Evolutionary conservation across 2,797 vertebrate species (phyloP).

Genomic region (Pangasius djambal): DNA sequence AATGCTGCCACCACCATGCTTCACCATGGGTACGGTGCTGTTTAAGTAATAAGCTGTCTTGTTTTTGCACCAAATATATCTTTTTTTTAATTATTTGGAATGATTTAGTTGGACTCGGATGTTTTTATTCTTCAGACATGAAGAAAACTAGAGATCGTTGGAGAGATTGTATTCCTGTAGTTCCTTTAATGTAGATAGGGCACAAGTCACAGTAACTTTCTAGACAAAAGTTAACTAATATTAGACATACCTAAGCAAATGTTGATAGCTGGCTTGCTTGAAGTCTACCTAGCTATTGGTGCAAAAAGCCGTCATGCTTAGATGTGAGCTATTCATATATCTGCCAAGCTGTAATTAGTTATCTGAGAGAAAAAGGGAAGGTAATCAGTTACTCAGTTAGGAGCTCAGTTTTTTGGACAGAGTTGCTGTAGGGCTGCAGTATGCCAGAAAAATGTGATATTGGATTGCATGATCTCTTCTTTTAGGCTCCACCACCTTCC

Average conservation of each 20-base stretch:
- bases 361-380: neutral
- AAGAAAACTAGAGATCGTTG: neutral
- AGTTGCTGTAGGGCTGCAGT: neutral
- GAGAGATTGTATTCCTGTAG: too few species aligned
- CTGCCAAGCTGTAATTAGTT: neutral
- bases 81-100: neutral
- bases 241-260: neutral
- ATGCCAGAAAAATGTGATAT: neutral
- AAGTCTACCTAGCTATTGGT: neutral
- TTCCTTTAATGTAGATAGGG: neutral
- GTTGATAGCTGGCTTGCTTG: neutral
- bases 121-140: neutral
- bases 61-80: neutral
- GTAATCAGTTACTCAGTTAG: neutral
- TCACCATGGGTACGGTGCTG: neutral
- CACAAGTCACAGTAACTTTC: neutral
- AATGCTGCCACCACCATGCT: neutral
- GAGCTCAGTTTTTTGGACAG: neutral
- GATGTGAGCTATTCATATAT: neutral
- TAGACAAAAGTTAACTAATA: neutral
- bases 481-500: neutral
- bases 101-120: too few species aligned
- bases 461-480: neutral
- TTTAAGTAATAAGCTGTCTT: neutral
- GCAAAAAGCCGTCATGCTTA: neutral